Evolutionary conservation across 2,113 vertebrate species (phyloP), one percentile per base, ranked within the genome.

Genomic region (Nipponia nippon): DNA sequence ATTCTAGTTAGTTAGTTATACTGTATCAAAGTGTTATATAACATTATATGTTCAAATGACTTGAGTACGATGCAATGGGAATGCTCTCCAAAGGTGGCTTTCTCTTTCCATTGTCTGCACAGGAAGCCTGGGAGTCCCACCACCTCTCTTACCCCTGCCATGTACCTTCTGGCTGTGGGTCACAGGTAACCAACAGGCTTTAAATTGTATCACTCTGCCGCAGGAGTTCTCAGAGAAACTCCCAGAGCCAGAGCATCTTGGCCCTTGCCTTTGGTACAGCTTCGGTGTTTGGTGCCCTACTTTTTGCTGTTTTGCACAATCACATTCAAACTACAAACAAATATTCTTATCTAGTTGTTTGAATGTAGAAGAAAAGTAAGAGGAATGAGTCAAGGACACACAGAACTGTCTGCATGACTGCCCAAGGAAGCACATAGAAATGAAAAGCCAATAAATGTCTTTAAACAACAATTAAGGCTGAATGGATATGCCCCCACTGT

Each of bases 141-240:
- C 47, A 34, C 6, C 20, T 40, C 44, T 8, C 67, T 20, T 23
- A 20, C 0, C 8, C 30, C 50, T 49, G 27, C 47, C 65, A 36
- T 1, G 1, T 2, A 11, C n/a, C 21, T 77, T 36, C 71, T 67
- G 77, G 5, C 29, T 62, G 13, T 1, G 1, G 25, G 8, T 27
- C 71, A 19, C 3, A 1, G 47, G 30, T 6, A 77, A 29, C 29
- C 40, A 56, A 2, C 1, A 4, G 62, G 5, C 36, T 91, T 91
- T 49, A 44, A 47, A 13, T 8, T 6, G 4, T 16, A n/a, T 9
- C 0, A 3, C 49, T 81, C 44, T 40, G 55, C 34, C 62, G 16
- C 14, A 38, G 40, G 47, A 32, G 32, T 34, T 77, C 50, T 34
- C 50, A 14, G 44, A 65, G 44, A 32, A 59, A 38, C 29, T 58